Conservation (phyloP, 2,113 vertebrate species). For the Festucalex cinctus region DNA sequence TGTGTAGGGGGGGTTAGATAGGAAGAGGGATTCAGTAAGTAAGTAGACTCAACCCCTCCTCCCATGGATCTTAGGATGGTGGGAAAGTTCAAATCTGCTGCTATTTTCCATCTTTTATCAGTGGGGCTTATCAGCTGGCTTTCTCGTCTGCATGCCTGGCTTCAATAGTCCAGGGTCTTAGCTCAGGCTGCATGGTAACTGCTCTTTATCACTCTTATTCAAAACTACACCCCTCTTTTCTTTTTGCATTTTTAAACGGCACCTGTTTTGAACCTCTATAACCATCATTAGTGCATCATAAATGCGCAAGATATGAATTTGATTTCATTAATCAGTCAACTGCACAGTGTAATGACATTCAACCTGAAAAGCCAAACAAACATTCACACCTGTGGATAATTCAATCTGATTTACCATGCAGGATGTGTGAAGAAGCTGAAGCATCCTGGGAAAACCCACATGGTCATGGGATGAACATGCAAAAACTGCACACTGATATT, state of each 20-base stretch:
- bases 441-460: no score
- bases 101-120: slow-evolving; percentile 93
- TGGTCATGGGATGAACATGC: no score
- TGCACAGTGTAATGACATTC: background rate
- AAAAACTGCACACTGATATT: no score
- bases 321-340: background rate
- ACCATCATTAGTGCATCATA: background rate
- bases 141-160: slow-evolving; percentile 82
- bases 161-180: slow-evolving; percentile 82
- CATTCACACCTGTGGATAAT: no score
- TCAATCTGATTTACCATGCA: no score
- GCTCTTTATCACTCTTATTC: slow-evolving; percentile 27
- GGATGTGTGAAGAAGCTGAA: no score
- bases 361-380: no score
- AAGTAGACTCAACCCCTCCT: slow-evolving; percentile 48
- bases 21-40: slow-evolving; percentile 55
- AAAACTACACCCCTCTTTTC: slow-evolving; percentile 13
- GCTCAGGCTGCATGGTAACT: slow-evolving; percentile 66
- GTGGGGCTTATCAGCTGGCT: slow-evolving; percentile 82
- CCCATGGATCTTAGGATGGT: slow-evolving; percentile 73
- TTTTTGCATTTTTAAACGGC: slow-evolving; percentile 24
- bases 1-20: slow-evolving; percentile 44
- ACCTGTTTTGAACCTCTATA: slow-evolving; percentile 26
- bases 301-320: background rate
- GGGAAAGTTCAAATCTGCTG: slow-evolving; percentile 97